A percentile compares a stretch with the other conserved stretches of the same genome.
Evolutionary conservation across 2,797 vertebrate genomes (phyloP).

Genomic region (Paedocypris micromegethes): DNA sequence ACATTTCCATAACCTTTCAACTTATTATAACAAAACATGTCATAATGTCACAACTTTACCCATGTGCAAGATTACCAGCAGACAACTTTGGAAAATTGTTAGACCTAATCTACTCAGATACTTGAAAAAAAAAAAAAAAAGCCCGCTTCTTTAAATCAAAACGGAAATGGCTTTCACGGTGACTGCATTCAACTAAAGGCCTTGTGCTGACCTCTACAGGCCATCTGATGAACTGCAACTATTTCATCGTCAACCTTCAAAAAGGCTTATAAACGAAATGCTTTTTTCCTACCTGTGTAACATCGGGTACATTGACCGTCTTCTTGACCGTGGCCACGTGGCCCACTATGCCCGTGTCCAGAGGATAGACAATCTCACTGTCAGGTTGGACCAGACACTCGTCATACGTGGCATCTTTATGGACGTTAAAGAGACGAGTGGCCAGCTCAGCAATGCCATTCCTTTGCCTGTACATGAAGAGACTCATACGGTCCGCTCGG

Average conservation of each 20-base stretch:
- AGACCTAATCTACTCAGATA: too few species aligned
- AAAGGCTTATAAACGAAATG: neutral
- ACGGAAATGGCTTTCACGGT: too few species aligned
- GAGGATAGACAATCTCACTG: slow-evolving; percentile 83
- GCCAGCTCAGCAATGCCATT: slow-evolving; percentile 82
- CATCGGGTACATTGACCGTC: slow-evolving; percentile 71
- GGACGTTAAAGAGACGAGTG: slow-evolving; percentile 80
- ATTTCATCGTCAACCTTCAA: neutral
- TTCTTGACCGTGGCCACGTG: slow-evolving; percentile 79
- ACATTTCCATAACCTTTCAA: too few species aligned
- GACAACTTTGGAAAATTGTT: too few species aligned
- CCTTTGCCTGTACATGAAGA: slow-evolving; percentile 83
- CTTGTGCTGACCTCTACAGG: slow-evolving; percentile 57
- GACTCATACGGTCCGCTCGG: slow-evolving; percentile 78
- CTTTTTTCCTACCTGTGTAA: slow-evolving; percentile 64
- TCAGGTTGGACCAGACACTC: slow-evolving; percentile 81
- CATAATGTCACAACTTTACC: too few species aligned
- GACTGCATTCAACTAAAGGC: neutral
- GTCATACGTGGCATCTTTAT: slow-evolving; percentile 71
- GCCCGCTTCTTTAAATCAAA: too few species aligned
- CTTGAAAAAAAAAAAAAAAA: too few species aligned
- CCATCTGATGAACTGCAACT: slow-evolving; percentile 7
- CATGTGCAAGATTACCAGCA: too few species aligned
- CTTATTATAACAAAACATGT: too few species aligned
- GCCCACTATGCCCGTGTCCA: slow-evolving; percentile 83